These are phyloP conservation scores for Dreissena polymorpha DNA, from an alignment of 1,140 invertebrate species.

Conservation along the genomic window DNA sequence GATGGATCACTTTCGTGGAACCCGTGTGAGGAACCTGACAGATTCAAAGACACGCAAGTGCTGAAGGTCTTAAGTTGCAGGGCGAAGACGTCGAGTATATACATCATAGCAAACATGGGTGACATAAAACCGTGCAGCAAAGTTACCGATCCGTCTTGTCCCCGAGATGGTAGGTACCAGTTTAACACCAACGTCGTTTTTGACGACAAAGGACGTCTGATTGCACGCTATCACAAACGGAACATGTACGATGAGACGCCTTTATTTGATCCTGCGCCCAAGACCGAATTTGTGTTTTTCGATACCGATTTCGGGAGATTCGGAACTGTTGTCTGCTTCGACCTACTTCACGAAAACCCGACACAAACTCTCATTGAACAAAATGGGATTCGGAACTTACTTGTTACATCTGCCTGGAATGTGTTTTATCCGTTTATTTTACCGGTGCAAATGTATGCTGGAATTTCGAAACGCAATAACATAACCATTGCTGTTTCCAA, in stretches of 20 bases:
- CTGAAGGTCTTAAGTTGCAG: slow-evolving; percentile 80
- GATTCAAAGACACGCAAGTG: slow-evolving; percentile 10
- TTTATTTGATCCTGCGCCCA: slow-evolving; percentile 81
- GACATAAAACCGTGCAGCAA: slow-evolving; percentile 83
- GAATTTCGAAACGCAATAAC: slow-evolving; percentile 33
- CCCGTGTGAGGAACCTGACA: slow-evolving; percentile 49
- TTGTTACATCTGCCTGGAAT: slow-evolving; percentile 86
- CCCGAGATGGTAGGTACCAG: slow-evolving; percentile 79
- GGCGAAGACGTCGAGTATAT: slow-evolving; percentile 80
- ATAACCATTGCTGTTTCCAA: slow-evolving; percentile 44
- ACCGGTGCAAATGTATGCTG: slow-evolving; percentile 47
- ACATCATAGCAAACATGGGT: slow-evolving; percentile 87
- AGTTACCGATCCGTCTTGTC: slow-evolving; percentile 77
- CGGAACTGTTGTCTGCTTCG: slow-evolving; percentile 89
- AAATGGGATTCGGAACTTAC: slow-evolving; percentile 83
- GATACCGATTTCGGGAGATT: too few species aligned
- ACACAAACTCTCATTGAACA: slow-evolving; percentile 80
- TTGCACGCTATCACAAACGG: slow-evolving; percentile 87
- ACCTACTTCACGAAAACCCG: slow-evolving; percentile 86
- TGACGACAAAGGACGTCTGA: slow-evolving; percentile 82
- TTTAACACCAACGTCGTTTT: slow-evolving; percentile 90
- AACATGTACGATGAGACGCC: slow-evolving; percentile 79
- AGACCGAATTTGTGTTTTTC: slow-evolving; percentile 59
- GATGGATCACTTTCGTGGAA: slow-evolving; percentile 47
- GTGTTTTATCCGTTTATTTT: slow-evolving; percentile 48